These are phyloP conservation scores for Corbicula japonica DNA, from an alignment of 2,888 invertebrate species.

Conservation along the genomic window DNA sequence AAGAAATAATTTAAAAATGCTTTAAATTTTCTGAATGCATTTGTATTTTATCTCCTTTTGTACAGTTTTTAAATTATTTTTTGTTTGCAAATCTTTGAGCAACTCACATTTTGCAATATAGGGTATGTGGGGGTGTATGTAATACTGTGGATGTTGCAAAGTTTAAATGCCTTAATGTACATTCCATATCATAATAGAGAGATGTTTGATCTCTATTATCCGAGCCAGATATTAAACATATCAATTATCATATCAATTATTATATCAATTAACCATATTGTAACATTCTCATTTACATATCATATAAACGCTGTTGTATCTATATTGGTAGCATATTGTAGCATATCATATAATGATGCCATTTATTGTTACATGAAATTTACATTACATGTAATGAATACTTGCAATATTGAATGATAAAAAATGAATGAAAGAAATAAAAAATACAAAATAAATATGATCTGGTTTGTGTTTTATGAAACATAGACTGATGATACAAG, in stretches of 20 bases:
- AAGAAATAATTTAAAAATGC: no score
- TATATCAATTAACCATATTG: no score
- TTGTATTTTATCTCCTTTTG: no score
- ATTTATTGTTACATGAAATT: not conserved
- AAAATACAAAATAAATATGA: slow-evolving; percentile 25
- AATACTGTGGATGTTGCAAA: no score
- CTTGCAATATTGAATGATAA: slow-evolving; percentile 24
- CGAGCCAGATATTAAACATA: slow-evolving; percentile 66
- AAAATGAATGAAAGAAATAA: slow-evolving; percentile 25
- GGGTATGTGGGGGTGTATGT: no score
- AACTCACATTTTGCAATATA: no score
- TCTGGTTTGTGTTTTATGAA: not conserved
- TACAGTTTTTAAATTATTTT: no score
- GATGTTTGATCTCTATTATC: slow-evolving; percentile 19
- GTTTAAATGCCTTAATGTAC: no score
- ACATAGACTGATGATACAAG: no score
- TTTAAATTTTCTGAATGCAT: no score
- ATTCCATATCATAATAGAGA: slow-evolving; percentile 26
- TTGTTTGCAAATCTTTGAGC: no score
- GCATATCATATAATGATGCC: not conserved
- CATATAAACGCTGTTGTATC: not conserved
- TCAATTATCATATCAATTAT: slow-evolving; percentile 39
- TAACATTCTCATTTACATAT: not conserved
- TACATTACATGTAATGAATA: slow-evolving; percentile 11
- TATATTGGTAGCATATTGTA: not conserved